Conservation (phyloP, 30 jellyfish, hydroid and myxozoan genomes). For the Hydractinia symbiolongicarpus region DNA sequence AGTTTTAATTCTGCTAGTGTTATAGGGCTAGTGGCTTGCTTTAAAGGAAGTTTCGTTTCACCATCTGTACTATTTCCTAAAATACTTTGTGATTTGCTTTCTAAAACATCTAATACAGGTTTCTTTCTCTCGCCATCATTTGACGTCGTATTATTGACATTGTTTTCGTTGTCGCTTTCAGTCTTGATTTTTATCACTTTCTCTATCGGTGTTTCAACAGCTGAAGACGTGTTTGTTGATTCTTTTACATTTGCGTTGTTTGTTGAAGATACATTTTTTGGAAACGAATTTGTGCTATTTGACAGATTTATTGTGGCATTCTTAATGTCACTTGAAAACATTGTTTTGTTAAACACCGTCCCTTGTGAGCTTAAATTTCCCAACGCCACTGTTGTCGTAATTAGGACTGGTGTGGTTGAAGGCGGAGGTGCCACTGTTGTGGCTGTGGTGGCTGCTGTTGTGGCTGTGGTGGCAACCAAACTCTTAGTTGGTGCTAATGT, state of each 20-base stretch:
- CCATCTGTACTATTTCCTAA: neutral
- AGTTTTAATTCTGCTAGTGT: no score
- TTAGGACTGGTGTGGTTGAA: no score
- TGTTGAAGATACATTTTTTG: neutral
- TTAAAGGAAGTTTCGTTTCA: neutral
- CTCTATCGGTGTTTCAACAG: no score
- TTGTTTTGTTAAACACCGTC: no score
- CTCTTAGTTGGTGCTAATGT: no score
- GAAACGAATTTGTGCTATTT: neutral
- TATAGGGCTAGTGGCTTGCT: no score
- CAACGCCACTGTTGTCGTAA: no score
- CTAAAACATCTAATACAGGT: neutral
- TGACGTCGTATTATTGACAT: slow-evolving; percentile 2
- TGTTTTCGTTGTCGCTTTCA: neutral
- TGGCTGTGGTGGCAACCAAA: no score
- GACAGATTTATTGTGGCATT: neutral
- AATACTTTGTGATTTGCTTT: neutral
- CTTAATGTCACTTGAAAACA: neutral
- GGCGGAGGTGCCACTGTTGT: no score
- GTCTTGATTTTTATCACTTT: neutral
- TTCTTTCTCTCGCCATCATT: neutral
- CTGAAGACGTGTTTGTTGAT: no score
- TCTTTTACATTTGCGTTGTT: neutral
- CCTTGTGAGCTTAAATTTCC: no score
- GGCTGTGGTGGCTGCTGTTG: no score